phyloP scores from a whole-genome alignment of 2,888 invertebrate genomes.

The Drosophila kanekoi region DNA sequence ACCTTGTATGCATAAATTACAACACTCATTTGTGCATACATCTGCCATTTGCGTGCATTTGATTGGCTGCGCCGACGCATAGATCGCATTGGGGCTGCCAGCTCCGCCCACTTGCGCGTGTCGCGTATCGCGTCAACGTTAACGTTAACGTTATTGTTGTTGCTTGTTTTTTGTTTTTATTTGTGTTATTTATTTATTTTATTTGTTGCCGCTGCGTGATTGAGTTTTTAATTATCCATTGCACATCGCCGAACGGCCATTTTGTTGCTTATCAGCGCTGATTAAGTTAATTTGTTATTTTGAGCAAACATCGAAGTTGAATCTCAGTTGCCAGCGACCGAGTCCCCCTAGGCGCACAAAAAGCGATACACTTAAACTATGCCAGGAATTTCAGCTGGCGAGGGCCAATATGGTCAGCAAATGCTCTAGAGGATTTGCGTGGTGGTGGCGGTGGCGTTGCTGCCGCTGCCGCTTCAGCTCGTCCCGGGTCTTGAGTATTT shows the following conservation, averaged over 20 bases:
- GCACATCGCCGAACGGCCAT: constrained; percentile 29
- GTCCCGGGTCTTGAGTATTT: constrained; percentile 59
- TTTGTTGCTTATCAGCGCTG: constrained; percentile 71
- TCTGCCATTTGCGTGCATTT: constrained; percentile 60
- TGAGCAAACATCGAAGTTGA: constrained; percentile 34
- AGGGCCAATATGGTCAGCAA: constrained; percentile 75
- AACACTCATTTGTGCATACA: constrained; percentile 48
- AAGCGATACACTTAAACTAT: constrained; percentile 80
- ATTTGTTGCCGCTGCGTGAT: constrained; percentile 50
- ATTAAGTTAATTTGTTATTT: constrained; percentile 74
- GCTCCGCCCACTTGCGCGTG: constrained; percentile 50
- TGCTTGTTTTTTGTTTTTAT: constrained; percentile 1
- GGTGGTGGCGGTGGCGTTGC: constrained; percentile 45
- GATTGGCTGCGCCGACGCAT: constrained; percentile 65
- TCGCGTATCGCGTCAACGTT: constrained; percentile 30
- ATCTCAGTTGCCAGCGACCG: constrained; percentile 4
- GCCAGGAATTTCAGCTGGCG: constrained; percentile 69
- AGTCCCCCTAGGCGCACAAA: constrained; percentile 58
- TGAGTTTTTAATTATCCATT: constrained; percentile 64
- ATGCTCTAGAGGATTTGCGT: constrained; percentile 83
- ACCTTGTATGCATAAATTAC: constrained; percentile 53
- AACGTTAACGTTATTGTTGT: constrained; percentile 14
- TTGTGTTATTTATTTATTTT: background rate
- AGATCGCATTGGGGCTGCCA: constrained; percentile 37
- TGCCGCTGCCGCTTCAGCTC: constrained; percentile 8